Conservation (phyloP, 1,140 invertebrate species). For the Doryteuthis pealeii region DNA sequence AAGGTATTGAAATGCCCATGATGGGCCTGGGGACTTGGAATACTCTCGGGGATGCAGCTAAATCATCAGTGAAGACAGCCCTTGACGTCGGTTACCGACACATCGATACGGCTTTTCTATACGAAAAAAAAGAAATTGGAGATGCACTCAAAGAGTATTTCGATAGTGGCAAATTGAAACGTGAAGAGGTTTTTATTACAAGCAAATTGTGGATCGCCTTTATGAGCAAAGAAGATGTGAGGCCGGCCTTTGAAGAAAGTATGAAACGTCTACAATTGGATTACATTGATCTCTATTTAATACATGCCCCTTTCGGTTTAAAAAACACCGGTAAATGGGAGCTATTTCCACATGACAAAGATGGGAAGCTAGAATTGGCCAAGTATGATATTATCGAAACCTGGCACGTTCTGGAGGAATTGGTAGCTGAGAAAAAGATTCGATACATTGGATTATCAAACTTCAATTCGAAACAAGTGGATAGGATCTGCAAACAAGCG, state of each 20-base stretch:
- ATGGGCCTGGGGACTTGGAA: slow-evolving; percentile 48
- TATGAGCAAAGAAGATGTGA: slow-evolving; percentile 26
- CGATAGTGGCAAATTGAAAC: slow-evolving; percentile 31
- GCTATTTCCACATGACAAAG: slow-evolving; percentile 22
- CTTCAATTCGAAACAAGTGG: slow-evolving; percentile 80
- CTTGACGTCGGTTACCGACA: slow-evolving; percentile 45
- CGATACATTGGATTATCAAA: slow-evolving; percentile 86
- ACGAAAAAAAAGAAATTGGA: slow-evolving; percentile 51
- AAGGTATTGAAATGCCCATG: slow-evolving; percentile 16
- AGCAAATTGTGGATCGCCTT: slow-evolving; percentile 41
- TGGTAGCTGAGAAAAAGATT: slow-evolving; percentile 69
- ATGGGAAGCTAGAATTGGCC: slow-evolving; percentile 26
- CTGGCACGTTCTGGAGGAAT: slow-evolving; percentile 73
- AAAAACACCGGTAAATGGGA: slow-evolving; percentile 33
- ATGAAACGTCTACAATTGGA: slow-evolving; percentile 36
- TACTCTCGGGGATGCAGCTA: slow-evolving; percentile 31
- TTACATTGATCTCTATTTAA: slow-evolving; percentile 45
- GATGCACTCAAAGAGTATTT: slow-evolving; percentile 36
- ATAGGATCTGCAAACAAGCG: slow-evolving; percentile 68
- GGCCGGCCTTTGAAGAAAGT: slow-evolving; percentile 33
- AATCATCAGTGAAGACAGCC: slow-evolving; percentile 42
- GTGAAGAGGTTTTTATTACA: slow-evolving; percentile 50
- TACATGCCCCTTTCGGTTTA: slow-evolving; percentile 45
- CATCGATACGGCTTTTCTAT: slow-evolving; percentile 48
- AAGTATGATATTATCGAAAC: slow-evolving; percentile 37